Percentiles rank a stretch among this genome's conserved stretches.
These are phyloP conservation scores for Neotoxoptera formosana DNA, from an alignment of 1,140 invertebrate species.

Conservation along the genomic window DNA sequence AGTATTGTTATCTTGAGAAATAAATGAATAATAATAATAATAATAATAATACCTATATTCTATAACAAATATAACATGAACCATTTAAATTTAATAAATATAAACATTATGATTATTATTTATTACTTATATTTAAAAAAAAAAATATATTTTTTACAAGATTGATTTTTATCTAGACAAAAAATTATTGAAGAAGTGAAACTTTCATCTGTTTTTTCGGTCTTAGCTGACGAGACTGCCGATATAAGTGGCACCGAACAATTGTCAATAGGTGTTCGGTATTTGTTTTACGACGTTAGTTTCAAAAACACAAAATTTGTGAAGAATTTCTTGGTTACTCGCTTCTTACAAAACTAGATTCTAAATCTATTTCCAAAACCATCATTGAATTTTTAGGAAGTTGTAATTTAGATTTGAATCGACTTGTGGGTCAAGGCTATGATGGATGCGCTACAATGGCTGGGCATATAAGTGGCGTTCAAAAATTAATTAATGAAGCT, in stretches of 20 bases:
- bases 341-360: slow-evolving; percentile 58
- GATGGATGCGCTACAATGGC: slow-evolving; percentile 56
- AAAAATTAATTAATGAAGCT: slow-evolving; percentile 28
- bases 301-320: slow-evolving; percentile 59
- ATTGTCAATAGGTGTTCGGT: slow-evolving; percentile 61
- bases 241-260: slow-evolving; percentile 62
- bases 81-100: too few relatives aligned
- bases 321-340: slow-evolving; percentile 59
- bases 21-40: too few relatives aligned
- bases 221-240: slow-evolving; percentile 61
- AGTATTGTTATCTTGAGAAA: too few relatives aligned
- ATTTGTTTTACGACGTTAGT: slow-evolving; percentile 59
- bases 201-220: background rate
- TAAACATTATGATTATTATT: too few relatives aligned
- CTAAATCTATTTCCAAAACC: background rate
- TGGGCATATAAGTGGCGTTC: slow-evolving; percentile 45
- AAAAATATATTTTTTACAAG: too few relatives aligned
- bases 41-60: too few relatives aligned
- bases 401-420: slow-evolving; percentile 36
- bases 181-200: background rate
- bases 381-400: background rate
- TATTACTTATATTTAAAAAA: too few relatives aligned
- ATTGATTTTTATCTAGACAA: too few relatives aligned
- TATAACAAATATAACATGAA: too few relatives aligned
- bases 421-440: slow-evolving; percentile 57